These are phyloP conservation scores for Chauna torquata DNA, from an alignment of 2,113 vertebrate genomes.

Conservation along the genomic window DNA sequence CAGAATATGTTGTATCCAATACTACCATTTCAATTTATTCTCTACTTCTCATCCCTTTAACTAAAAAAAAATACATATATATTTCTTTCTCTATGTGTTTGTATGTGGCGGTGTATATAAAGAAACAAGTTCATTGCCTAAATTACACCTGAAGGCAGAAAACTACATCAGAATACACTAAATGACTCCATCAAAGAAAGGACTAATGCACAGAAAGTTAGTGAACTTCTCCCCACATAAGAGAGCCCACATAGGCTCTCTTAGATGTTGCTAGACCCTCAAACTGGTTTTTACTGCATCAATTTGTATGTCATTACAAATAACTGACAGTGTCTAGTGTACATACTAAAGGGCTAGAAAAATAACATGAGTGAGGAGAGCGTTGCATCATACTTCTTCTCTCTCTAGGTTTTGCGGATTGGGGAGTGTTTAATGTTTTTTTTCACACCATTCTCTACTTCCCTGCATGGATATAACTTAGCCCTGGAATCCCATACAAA, in stretches of 20 bases:
- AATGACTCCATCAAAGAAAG: not conserved
- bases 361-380: not conserved
- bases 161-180: not conserved
- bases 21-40: not conserved
- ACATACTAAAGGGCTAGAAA: not conserved
- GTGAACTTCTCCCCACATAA: not conserved
- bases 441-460: not conserved
- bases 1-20: not conserved
- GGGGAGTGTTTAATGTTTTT: not conserved
- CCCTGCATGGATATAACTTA: not conserved
- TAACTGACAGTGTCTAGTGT: not conserved
- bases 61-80: not conserved
- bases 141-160: not conserved
- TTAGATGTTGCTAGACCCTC: not conserved
- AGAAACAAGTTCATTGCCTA: not conserved
- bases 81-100: not conserved
- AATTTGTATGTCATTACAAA: not conserved
- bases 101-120: not conserved
- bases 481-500: not conserved
- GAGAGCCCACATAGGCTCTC: not conserved
- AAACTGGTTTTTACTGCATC: not conserved
- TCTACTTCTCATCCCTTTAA: not conserved
- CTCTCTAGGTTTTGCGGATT: not conserved
- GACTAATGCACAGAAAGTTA: not conserved
- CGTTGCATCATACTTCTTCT: accelerated